Evolutionary conservation across 2,113 vertebrate genomes (phyloP).

Genomic region (Bettongia penicillata): DNA sequence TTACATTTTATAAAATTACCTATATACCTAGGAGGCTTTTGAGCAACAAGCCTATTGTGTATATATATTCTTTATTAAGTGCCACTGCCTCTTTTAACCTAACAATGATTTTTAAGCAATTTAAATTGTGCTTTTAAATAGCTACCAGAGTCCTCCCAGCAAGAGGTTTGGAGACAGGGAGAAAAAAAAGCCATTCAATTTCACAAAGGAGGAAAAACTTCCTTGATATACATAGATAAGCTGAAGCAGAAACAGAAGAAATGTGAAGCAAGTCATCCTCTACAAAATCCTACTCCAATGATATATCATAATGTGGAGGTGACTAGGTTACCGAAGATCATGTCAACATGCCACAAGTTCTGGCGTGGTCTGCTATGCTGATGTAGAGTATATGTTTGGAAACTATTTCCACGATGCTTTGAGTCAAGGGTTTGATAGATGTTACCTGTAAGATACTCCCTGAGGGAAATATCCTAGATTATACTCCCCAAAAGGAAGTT

Average conservation of each 20-base stretch:
- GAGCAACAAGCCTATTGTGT: too few relatives aligned
- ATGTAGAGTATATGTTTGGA: too few relatives aligned
- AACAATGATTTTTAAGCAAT: conserved; percentile 22
- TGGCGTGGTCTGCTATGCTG: too few relatives aligned
- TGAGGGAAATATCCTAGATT: too few relatives aligned
- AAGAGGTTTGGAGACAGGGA: neutral
- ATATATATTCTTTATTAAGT: neutral
- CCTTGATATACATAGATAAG: too few relatives aligned
- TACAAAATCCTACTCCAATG: neutral
- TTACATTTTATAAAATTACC: neutral
- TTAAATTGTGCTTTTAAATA: conserved; percentile 43
- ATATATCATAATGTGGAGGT: too few relatives aligned
- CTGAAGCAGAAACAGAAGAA: neutral
- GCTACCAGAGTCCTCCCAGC: conserved; percentile 11
- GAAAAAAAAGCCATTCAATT: conserved; percentile 49
- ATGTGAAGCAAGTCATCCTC: neutral
- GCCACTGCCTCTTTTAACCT: conserved; percentile 17
- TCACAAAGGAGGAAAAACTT: neutral
- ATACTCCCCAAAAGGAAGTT: too few relatives aligned
- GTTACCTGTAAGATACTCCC: too few relatives aligned
- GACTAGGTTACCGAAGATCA: neutral
- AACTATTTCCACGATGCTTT: too few relatives aligned
- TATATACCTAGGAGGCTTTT: conserved; percentile 14
- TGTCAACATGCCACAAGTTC: too few relatives aligned
- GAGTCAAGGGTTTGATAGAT: too few relatives aligned